phyloP scores from a whole-genome alignment of 2,113 vertebrate genomes.

The Mungos mungo region DNA sequence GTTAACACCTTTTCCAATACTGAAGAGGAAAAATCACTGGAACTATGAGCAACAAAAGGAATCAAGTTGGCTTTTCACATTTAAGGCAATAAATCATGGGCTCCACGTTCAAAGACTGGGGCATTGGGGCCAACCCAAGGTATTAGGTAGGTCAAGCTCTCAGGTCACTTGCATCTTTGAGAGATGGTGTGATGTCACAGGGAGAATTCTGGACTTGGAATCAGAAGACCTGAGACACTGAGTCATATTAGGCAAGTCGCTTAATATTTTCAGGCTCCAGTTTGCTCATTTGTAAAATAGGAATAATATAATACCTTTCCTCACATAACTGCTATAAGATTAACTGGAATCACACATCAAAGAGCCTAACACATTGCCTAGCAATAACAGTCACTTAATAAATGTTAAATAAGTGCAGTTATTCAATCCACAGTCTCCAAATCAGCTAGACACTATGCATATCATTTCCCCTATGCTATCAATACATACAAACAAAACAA shows the following conservation, averaged over 20 bases:
- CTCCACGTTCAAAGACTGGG: slow-evolving; percentile 17
- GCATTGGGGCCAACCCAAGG: neutral
- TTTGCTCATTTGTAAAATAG: neutral
- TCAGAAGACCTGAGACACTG: neutral
- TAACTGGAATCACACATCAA: neutral
- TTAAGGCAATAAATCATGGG: neutral
- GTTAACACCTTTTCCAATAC: neutral
- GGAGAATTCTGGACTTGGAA: slow-evolving; percentile 7
- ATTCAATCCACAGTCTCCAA: neutral
- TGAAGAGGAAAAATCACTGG: neutral
- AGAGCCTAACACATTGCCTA: neutral
- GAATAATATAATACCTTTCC: neutral
- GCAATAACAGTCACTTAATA: neutral
- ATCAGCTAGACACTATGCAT: neutral
- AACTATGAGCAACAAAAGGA: neutral
- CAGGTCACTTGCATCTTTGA: neutral
- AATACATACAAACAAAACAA: neutral
- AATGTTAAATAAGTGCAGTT: neutral
- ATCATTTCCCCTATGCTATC: neutral
- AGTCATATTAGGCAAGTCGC: neutral
- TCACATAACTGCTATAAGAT: neutral
- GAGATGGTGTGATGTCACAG: neutral
- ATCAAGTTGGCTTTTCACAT: neutral
- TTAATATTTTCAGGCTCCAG: neutral
- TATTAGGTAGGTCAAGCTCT: neutral